Evolutionary conservation across 1,140 invertebrate genomes (phyloP).

Genomic region (Caenorhabditis remanei): DNA sequence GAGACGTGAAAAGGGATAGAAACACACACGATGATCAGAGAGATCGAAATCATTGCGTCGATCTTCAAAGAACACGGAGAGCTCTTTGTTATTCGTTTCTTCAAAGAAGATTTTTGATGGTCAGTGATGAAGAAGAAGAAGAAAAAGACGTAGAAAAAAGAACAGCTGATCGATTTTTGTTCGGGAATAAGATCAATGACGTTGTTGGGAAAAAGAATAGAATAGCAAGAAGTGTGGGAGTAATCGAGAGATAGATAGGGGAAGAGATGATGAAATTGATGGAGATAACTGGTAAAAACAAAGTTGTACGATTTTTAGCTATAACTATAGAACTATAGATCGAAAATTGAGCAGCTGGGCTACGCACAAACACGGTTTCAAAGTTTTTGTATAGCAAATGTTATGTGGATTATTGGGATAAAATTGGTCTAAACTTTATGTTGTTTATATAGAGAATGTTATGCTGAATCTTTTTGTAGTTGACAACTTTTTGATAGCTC

Average conservation of each 20-base stretch:
- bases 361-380: too few relatives aligned
- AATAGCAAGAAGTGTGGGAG: too few relatives aligned
- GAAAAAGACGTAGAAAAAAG: background rate
- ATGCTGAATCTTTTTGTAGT: too few relatives aligned
- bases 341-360: too few relatives aligned
- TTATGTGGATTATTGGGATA: too few relatives aligned
- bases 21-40: background rate
- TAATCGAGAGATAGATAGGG: background rate
- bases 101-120: background rate
- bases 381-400: too few relatives aligned
- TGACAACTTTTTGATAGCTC: too few relatives aligned
- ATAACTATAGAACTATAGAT: too few relatives aligned
- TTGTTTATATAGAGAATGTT: too few relatives aligned
- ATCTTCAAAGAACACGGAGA: conserved; percentile 38
- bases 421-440: too few relatives aligned
- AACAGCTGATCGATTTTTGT: conserved; percentile 21
- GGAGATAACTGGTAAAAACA: conserved; percentile 9
- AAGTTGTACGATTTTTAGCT: background rate
- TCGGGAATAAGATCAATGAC: conserved; percentile 19
- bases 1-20: background rate
- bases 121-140: background rate
- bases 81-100: background rate
- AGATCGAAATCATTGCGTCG: background rate
- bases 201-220: background rate
- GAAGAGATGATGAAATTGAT: background rate